A percentile compares a stretch with the other conserved stretches of the same genome.
Conservation (phyloP, 2,888 invertebrate species). For the Germaria angustata region DNA sequence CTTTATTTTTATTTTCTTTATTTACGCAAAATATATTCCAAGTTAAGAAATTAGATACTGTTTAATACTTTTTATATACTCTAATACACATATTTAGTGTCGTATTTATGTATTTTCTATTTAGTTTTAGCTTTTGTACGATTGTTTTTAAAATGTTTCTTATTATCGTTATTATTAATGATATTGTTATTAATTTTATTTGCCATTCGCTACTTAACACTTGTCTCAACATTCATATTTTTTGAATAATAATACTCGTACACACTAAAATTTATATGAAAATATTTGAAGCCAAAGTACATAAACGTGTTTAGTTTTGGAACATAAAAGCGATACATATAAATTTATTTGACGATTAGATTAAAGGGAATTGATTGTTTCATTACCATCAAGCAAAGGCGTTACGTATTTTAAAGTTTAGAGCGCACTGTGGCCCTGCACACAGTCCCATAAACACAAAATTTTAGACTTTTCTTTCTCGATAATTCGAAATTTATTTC, state of each 20-base stretch:
- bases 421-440: neutral
- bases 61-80: neutral
- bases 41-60: neutral
- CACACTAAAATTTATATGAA: neutral
- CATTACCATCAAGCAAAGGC: neutral
- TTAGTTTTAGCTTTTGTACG: neutral
- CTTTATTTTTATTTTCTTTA: neutral
- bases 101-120: neutral
- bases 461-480: neutral
- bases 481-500: slow-evolving; percentile 39
- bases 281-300: neutral
- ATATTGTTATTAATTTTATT: neutral
- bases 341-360: slow-evolving; percentile 13
- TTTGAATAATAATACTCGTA: neutral
- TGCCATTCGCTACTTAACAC: slow-evolving; percentile 42
- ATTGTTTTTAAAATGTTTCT: neutral
- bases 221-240: slow-evolving; percentile 8
- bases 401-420: neutral
- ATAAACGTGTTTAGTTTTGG: slow-evolving; percentile 5
- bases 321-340: neutral
- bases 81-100: neutral
- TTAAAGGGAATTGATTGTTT: neutral
- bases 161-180: neutral
- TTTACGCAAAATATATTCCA: neutral
- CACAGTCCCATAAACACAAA: neutral